A percentile compares a stretch with the other conserved stretches of the same genome.
Evolutionary conservation across 1,140 invertebrate species (phyloP).

Genomic region (Galleria mellonella): DNA sequence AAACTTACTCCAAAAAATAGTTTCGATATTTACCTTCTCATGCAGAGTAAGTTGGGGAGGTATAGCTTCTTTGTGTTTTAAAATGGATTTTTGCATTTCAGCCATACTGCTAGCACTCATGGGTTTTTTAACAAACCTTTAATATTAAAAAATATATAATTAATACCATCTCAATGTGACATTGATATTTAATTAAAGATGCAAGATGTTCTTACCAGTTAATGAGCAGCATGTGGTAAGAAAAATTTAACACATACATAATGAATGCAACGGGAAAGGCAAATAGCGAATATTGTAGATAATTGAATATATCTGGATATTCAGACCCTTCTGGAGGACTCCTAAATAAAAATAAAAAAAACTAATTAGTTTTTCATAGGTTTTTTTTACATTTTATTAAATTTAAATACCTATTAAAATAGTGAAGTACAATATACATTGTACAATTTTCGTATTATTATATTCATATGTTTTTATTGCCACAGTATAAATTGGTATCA

Average conservation of each 20-base stretch:
- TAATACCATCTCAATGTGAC: no score
- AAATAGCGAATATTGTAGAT: slow-evolving; percentile 37
- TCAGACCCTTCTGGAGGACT: slow-evolving; percentile 16
- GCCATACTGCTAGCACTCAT: slow-evolving; percentile 32
- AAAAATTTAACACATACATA: slow-evolving; percentile 32
- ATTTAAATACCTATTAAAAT: no score
- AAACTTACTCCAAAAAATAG: no score
- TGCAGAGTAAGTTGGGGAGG: slow-evolving; percentile 1
- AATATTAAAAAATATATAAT: not conserved
- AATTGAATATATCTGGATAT: slow-evolving; percentile 51
- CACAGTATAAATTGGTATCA: no score
- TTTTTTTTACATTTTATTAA: no score
- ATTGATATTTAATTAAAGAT: no score
- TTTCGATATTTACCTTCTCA: slow-evolving; percentile 7
- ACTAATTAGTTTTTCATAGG: not conserved
- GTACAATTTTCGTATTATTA: no score
- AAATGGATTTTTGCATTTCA: slow-evolving; percentile 28
- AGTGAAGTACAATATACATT: no score
- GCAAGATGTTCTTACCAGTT: no score
- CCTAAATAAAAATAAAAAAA: slow-evolving; percentile 19
- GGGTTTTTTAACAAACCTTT: slow-evolving; percentile 20
- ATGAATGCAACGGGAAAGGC: slow-evolving; percentile 40
- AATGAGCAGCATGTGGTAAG: slow-evolving; percentile 35
- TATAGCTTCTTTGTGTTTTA: slow-evolving; percentile 21
- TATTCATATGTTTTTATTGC: no score